Conservation (phyloP, 2,797 vertebrate species). For the Ptychadena robeensis region DNA sequence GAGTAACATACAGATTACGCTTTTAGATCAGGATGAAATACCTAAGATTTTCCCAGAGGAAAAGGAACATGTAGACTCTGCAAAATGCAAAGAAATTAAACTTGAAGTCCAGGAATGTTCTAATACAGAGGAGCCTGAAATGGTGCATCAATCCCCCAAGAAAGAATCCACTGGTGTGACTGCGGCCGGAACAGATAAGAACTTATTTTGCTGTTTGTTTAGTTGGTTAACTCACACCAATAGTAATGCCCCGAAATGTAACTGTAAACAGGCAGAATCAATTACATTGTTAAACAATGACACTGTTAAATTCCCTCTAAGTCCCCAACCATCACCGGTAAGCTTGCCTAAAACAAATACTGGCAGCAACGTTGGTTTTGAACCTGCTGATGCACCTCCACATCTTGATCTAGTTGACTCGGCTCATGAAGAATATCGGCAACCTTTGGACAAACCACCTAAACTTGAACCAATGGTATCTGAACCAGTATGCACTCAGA, state of each 20-base stretch:
- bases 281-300: no score
- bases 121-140: neutral
- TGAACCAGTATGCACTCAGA: neutral
- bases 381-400: neutral
- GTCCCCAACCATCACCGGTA: neutral
- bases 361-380: no score
- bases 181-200: neutral
- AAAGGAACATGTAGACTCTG: neutral
- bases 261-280: neutral
- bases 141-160: neutral
- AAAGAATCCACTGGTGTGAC: neutral
- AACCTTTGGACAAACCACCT: neutral
- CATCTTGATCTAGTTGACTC: neutral
- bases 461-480: neutral
- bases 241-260: conserved; percentile 57
- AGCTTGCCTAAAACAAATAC: neutral
- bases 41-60: conserved; percentile 65
- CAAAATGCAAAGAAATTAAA: neutral
- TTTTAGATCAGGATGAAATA: conserved; percentile 66
- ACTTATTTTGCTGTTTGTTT: conserved; percentile 59
- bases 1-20: conserved; percentile 64
- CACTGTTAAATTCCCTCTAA: neutral
- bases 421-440: neutral
- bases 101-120: neutral
- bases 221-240: conserved; percentile 33